Percentiles rank a stretch among this genome's conserved stretches.
Evolutionary conservation across 2,888 invertebrate genomes (phyloP).

Genomic region (Balanococcus diminutus): DNA sequence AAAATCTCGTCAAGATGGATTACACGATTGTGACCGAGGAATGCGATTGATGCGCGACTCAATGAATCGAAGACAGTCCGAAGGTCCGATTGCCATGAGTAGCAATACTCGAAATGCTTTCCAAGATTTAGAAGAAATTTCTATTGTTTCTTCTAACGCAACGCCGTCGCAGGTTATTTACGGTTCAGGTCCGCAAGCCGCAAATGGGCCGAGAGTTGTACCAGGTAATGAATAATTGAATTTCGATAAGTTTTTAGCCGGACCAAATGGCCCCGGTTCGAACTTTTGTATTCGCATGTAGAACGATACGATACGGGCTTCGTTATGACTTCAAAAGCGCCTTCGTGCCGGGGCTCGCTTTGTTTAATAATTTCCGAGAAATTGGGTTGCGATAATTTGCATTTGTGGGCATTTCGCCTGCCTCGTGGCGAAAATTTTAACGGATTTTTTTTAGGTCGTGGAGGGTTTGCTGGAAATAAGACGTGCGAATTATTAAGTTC

Average conservation of each 20-base stretch:
- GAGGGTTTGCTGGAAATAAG: not conserved
- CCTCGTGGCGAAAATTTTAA: not conserved
- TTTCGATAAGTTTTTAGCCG: constrained; percentile 18
- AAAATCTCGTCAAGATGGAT: not conserved
- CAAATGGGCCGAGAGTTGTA: constrained; percentile 69
- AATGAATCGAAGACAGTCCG: constrained; percentile 56
- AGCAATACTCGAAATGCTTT: constrained; percentile 56
- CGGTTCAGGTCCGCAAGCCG: constrained; percentile 66
- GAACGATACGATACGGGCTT: constrained; percentile 17
- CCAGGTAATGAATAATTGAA: constrained; percentile 63
- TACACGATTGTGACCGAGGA: not conserved
- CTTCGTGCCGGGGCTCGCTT: not conserved
- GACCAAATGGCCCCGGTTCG: not conserved
- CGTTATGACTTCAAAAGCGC: constrained; percentile 6
- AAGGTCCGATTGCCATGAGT: constrained; percentile 55
- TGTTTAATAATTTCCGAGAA: constrained; percentile 17
- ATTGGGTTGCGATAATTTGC: not conserved
- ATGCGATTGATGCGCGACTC: constrained; percentile 56
- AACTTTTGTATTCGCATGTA: not conserved
- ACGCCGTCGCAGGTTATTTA: constrained; percentile 66
- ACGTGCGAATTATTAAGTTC: too few relatives aligned
- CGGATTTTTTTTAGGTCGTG: not conserved
- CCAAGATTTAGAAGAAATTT: constrained; percentile 72
- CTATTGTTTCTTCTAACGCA: constrained; percentile 69
- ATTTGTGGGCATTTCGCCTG: not conserved